Percentiles rank a stretch among this genome's conserved stretches.
phyloP scores from a whole-genome alignment of 2,888 invertebrate genomes.

The Poecilus cupreus region DNA sequence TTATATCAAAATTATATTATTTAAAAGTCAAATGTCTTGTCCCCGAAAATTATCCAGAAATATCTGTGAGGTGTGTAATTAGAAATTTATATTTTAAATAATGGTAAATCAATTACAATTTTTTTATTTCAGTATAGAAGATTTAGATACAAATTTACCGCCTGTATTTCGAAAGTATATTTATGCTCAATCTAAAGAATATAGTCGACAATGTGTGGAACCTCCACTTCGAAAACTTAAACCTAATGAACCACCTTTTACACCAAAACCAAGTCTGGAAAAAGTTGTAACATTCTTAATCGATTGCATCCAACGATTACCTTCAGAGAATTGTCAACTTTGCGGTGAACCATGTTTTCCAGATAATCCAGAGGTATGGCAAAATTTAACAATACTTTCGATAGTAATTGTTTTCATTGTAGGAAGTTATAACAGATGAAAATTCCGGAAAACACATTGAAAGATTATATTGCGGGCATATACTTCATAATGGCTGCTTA shows the following conservation, averaged over 20 bases:
- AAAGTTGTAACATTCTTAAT: constrained; percentile 78
- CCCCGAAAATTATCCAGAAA: constrained; percentile 80
- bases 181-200: constrained; percentile 80
- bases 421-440: constrained; percentile 77
- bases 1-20: constrained; percentile 77
- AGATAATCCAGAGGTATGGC: constrained; percentile 73
- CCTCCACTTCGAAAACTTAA: constrained; percentile 78
- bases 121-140: constrained; percentile 73
- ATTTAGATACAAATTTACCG: constrained; percentile 80
- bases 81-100: background rate
- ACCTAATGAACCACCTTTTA: constrained; percentile 76
- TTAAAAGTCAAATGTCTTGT: constrained; percentile 77
- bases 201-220: constrained; percentile 81
- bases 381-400: background rate
- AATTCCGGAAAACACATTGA: constrained; percentile 78
- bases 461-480: constrained; percentile 83
- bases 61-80: constrained; percentile 70
- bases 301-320: constrained; percentile 78
- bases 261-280: constrained; percentile 78
- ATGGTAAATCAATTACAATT: background rate
- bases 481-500: constrained; percentile 82
- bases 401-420: constrained; percentile 62
- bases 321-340: constrained; percentile 78
- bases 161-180: constrained; percentile 77
- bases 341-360: constrained; percentile 80